Base-by-base conservation (phyloP, 2,888 invertebrate species). In the Dryocosmus kuriphilus region DNA sequence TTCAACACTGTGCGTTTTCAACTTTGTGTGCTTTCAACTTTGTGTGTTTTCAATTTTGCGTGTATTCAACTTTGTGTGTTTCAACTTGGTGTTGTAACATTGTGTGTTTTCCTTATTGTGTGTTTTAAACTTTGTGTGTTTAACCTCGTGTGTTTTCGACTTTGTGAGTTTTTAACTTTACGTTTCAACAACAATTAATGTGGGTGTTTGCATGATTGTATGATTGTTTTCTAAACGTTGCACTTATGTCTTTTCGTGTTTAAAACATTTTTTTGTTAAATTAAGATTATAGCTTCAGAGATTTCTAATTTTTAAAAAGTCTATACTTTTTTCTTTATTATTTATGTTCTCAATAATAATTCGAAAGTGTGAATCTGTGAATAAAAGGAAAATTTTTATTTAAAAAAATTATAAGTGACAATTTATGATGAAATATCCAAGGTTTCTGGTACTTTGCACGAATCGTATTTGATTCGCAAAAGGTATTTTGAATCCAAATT, bases 361-460 rank as follows among this genome's bases (percentile, higher is more conserved):
- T 22, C 14, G 24, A 24, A 22, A 16, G 71, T 51, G 30, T 51
- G 71, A 71, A 46, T 71, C 27, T 71, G 41, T 9, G 71, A 51
- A 51, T 71, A 51, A 51, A 51, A 51, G 51, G 14, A 24, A 71
- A 71, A 51, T 71, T 41, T 30, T 11, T 7, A n/a, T 51, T 32
- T 11, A 51, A 11, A n/a, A 9, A n/a, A 11, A 30, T 71, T 11
- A 14, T 57, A 24, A 24, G 24, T 57, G n/a, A 51, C 27, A 67
- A 38, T 71, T 51, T 27, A 9, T 27, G 9, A 46, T 22, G 19
- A 27, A 67, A 30, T 41, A 24, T 27, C 5, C 30, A 30, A 71
- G 51, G 71, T 71, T 71, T 71, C 71, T 71, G 71, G 71, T 71
- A 71, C 30, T 71, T 71, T 71, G 71, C 71, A 71, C 71, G 71